Evolutionary conservation across 1,140 invertebrate genomes (phyloP), one percentile per base, ranked within the genome.

Genomic region (Temnothorax longispinosus): DNA sequence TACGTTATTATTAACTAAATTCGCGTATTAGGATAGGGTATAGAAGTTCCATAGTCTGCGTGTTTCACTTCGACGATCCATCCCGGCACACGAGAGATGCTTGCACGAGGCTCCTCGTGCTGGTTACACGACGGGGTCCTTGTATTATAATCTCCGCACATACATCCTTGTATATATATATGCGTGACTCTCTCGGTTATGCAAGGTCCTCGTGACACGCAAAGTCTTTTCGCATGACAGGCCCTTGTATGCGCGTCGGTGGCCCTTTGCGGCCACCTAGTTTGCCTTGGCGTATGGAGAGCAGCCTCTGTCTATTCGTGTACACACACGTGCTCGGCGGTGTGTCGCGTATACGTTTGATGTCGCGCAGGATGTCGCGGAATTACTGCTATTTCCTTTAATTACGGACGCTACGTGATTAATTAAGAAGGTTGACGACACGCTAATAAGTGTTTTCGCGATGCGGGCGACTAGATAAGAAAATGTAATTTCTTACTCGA

Each of bases 151-250:
- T 69, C 65, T 41, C 11, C n/a, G 65, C 18, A 41, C 52, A 38
- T 52, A 21, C 47, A 60, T 47, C 75, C 58, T 35, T 27, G 58
- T 35, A 4, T 32, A 41, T 62, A 75, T 50, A 75, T 50, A 75
- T 50, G 41, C 80, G 35, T 75, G 69, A 62, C 54, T 82, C 54
- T 35, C 54, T 35, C 54, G 69, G 41, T 84, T 84, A 75, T 84
- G 41, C 69, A 47, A 84, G 54, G 54, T 60, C 41, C 54, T 60
- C 69, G 80, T 41, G 35, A 84, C 80, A 84, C 69, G 69, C 80
- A 44, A 82, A 60, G 69, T 84, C 80, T 84, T 84, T 84, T 75
- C 69, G 54, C 69, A 60, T 84, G 80, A 84, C 80, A 60, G 21
- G 54, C 54, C 80, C 54, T 84, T 84, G 77, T 60, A 38, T 35